Base-by-base conservation (phyloP, 2,797 vertebrate species). In the Avahi laniger region DNA sequence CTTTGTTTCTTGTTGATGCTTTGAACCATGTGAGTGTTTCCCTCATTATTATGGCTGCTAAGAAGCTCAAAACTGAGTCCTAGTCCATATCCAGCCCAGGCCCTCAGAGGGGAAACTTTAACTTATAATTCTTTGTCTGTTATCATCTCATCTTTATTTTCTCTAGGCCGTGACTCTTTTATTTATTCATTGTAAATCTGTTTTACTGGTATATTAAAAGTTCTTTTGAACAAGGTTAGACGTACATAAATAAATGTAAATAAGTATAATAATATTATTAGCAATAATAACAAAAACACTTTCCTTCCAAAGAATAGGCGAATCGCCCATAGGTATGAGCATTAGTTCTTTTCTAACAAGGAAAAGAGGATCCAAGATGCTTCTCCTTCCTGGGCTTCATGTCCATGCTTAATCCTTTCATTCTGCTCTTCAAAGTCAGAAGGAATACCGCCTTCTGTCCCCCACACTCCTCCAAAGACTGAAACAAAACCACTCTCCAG, bases 401-500 rank as follows among this genome's bases (percentile, higher is more conserved):
- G 50, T 65, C 95, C 38, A 33, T 6, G 0, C 61, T 96, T 93
- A 92, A 94, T 52, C 43, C 72, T 75, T 94, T 92, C 76, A 57
- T 38, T 59, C 50, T 79, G 11, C 24, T 93, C 73, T 93, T 88
- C 81, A 89, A 95, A 94, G 38, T 91, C 54, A 18, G 83, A 76
- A 93, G 91, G 80, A 65, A 52, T 52, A 50, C n/a, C 46, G 22
- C 38, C 54, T 57, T 26, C 43, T 73, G 26, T 26, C 59, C 63
- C 81, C 79, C 48, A 76, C 38, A 10, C 22, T 14, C 67, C 78
- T 82, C 73, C 70, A 95, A 57, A 95, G n/a, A 54, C 59, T 85
- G 94, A 95, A 97, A 97, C 91, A 85, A 95, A 97, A 85, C 93
- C 93, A 95, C 93, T 80, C 95, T 96, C 94, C 24, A 96, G 50